Conservation (phyloP, 1,140 invertebrate species). For the Eumeta japonica region DNA sequence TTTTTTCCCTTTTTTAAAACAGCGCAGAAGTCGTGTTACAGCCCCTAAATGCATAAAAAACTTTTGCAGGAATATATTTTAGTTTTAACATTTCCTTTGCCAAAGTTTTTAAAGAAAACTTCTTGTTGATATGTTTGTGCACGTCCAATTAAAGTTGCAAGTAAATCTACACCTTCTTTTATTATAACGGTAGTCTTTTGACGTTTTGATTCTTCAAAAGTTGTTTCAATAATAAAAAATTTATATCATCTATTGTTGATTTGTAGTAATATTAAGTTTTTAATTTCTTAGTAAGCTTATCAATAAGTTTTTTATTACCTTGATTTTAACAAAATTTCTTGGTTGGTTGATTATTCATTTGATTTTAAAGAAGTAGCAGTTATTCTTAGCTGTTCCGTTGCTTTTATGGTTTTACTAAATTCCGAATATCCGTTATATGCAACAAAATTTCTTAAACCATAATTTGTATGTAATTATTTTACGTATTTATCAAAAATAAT, state of each 20-base stretch:
- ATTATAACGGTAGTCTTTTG: conserved; percentile 27
- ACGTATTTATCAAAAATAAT: conserved; percentile 19
- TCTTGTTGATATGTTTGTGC: conserved; percentile 16
- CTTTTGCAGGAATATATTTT: conserved; percentile 26
- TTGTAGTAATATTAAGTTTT: conserved; percentile 22
- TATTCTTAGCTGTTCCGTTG: conserved; percentile 19
- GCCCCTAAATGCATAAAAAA: conserved; percentile 32
- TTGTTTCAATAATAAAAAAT: conserved; percentile 31
- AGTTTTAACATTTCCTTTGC: conserved; percentile 22
- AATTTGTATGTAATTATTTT: conserved; percentile 11
- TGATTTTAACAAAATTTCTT: conserved; percentile 29
- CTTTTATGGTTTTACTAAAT: conserved; percentile 18
- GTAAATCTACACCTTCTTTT: conserved; percentile 35
- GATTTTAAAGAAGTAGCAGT: conserved; percentile 19
- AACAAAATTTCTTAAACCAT: conserved; percentile 17
- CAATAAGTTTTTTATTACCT: conserved; percentile 24
- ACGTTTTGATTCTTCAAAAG: conserved; percentile 24
- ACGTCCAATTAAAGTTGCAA: conserved; percentile 28
- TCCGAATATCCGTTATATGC: conserved; percentile 30
- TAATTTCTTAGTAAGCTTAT: conserved; percentile 21
- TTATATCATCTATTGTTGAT: conserved; percentile 29
- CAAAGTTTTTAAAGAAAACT: conserved; percentile 24
- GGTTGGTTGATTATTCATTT: conserved; percentile 24
- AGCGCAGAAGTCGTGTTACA: conserved; percentile 35
- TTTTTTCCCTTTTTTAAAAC: conserved; percentile 30